phyloP scores from a whole-genome alignment of 2,797 vertebrate genomes.

The Cichlasoma orientale region DNA sequence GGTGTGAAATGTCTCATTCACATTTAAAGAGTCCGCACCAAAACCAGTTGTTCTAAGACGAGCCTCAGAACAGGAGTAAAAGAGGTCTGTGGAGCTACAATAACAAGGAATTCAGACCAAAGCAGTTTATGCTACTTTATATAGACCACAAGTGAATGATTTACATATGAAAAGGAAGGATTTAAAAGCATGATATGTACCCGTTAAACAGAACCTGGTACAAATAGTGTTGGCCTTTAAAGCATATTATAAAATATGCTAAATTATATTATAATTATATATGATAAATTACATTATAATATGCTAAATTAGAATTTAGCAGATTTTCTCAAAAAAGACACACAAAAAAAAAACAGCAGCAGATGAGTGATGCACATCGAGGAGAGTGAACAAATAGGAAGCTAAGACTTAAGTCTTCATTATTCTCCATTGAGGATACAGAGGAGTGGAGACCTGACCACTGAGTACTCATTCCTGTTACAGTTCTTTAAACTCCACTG shows the following conservation, averaged over 20 bases:
- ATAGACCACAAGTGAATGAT: too few relatives aligned
- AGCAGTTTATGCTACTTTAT: too few relatives aligned
- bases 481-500: neutral
- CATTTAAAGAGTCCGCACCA: too few relatives aligned
- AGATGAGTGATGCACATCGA: neutral
- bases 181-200: too few relatives aligned
- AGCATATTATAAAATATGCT: neutral
- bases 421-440: neutral
- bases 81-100: too few relatives aligned
- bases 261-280: neutral
- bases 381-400: neutral
- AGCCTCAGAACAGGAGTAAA: too few relatives aligned
- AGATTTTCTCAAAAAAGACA: neutral
- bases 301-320: neutral
- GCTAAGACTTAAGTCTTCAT: neutral
- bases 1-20: too few relatives aligned
- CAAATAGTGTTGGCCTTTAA: neutral
- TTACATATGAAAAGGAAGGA: too few relatives aligned
- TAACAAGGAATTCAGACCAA: too few relatives aligned
- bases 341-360: neutral
- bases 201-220: too few relatives aligned
- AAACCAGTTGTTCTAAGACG: too few relatives aligned
- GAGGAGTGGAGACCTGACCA: neutral
- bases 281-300: neutral
- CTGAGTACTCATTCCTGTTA: neutral